Evolutionary conservation across 2,113 vertebrate species (phyloP), one percentile per base, ranked within the genome.

Genomic region (Chionis minor): DNA sequence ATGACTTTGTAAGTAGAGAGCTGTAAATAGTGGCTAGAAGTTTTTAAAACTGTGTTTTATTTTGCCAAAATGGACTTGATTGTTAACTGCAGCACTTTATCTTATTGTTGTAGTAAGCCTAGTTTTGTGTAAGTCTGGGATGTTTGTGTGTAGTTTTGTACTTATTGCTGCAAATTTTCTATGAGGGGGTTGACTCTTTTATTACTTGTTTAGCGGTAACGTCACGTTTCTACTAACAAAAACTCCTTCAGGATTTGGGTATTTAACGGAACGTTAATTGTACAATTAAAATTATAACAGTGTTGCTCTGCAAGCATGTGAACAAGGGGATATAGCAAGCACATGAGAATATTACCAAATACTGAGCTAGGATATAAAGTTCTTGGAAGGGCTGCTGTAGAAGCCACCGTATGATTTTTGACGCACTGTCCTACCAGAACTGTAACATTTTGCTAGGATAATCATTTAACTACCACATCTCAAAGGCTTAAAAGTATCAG

Each of bases 141-240:
- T 97, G 88, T 96, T 97, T 97, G 96, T 98, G 95, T 96, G 97
- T 97, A 97, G 97, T 98, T 97, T 95, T 96, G 96, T 97, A 98
- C 95, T 94, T 98, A 84, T 91, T 97, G 92, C 97, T 98, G 96
- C 96, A 98, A 98, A 97, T 97, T 98, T 98, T 97, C 98, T 98
- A 98, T 97, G 98, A 98, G 98, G 98, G 99, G 99, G 99, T 99
- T 99, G 98, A 99, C 99, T 99, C 99, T 99, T 99, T 99, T 99
- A 99, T 99, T 99, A 99, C 99, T 99, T 99, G 99, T 99, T 99
- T 99, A 99, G 98, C 97, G 99, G 99, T 99, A 99, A 99, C 99
- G 99, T 99, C 99, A 99, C 99, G 98, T 98, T 98, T 98, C 98
- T 99, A 99, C 98, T 98, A 99, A 98, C 98, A 98, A 98, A 98